Evolutionary conservation across 2,797 vertebrate genomes (phyloP).

Genomic region (Sebastes matsubarae): DNA sequence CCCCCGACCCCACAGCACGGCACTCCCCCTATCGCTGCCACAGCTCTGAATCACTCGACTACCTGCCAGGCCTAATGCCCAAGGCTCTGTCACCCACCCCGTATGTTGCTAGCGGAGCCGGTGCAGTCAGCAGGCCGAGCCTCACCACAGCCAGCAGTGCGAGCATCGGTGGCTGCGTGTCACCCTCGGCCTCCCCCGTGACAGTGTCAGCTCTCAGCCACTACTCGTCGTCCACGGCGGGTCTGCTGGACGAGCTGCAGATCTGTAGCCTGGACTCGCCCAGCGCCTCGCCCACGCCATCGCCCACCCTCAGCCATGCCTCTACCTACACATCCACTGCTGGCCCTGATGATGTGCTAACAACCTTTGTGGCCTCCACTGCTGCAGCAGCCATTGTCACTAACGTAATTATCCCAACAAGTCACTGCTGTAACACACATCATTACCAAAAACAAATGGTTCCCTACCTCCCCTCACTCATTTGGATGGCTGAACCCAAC

Average conservation of each 20-base stretch:
- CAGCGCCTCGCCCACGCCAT: slow-evolving; percentile 86
- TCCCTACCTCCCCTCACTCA: slow-evolving; percentile 13
- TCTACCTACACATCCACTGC: slow-evolving; percentile 81
- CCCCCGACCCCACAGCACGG: slow-evolving; percentile 77
- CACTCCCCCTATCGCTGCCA: slow-evolving; percentile 81
- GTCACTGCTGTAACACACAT: slow-evolving; percentile 65
- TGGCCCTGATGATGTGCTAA: slow-evolving; percentile 76
- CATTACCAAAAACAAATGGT: slow-evolving; percentile 44
- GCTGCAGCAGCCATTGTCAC: slow-evolving; percentile 83
- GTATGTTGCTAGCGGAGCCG: slow-evolving; percentile 70
- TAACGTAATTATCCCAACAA: slow-evolving; percentile 88
- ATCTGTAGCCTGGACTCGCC: slow-evolving; percentile 87
- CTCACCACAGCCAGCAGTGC: slow-evolving; percentile 22
- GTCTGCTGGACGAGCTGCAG: slow-evolving; percentile 89
- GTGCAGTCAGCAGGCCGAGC: slow-evolving; percentile 33
- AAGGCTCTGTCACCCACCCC: slow-evolving; percentile 78
- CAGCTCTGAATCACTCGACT: slow-evolving; percentile 81
- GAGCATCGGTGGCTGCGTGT: slow-evolving; percentile 49
- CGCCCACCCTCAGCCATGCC: slow-evolving; percentile 89
- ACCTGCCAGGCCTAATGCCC: slow-evolving; percentile 81
- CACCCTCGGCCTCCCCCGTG: slow-evolving; percentile 79
- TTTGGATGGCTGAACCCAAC: slow-evolving; percentile 51
- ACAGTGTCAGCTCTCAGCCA: slow-evolving; percentile 88
- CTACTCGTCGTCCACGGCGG: slow-evolving; percentile 88
- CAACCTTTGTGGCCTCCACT: slow-evolving; percentile 77